These are phyloP conservation scores for Opisthograptis luteolata DNA, from an alignment of 2,888 invertebrate species.

Conservation along the genomic window DNA sequence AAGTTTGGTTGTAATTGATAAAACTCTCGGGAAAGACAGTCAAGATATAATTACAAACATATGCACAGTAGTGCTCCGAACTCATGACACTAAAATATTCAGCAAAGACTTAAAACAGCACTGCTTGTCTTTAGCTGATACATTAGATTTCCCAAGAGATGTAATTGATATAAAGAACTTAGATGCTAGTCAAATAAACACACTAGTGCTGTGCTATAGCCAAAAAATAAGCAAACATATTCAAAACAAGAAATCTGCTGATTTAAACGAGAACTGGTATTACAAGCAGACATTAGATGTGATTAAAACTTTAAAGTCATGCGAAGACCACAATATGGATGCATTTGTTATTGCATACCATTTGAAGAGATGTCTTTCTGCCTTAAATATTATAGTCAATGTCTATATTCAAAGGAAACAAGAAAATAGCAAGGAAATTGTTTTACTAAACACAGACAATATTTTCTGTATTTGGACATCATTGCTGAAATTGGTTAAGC, in stretches of 20 bases:
- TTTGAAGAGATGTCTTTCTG: constrained; percentile 55
- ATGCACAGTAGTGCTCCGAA: constrained; percentile 53
- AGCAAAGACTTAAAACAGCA: constrained; percentile 56
- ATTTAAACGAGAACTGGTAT: constrained; percentile 57
- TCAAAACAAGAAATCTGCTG: constrained; percentile 32
- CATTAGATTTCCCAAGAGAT: constrained; percentile 52
- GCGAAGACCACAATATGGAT: constrained; percentile 54
- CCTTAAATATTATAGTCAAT: constrained; percentile 56
- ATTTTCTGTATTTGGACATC: constrained; percentile 46
- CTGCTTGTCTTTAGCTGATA: constrained; percentile 58
- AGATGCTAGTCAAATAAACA: constrained; percentile 59
- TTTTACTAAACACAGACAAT: constrained; percentile 42
- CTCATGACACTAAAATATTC: constrained; percentile 51
- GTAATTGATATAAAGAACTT: constrained; percentile 55
- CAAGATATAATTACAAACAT: constrained; percentile 52
- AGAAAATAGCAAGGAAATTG: constrained; percentile 14
- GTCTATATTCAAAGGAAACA: constrained; percentile 43
- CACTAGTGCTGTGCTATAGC: constrained; percentile 52
- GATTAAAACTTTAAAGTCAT: constrained; percentile 52
- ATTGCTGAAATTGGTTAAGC: constrained; percentile 49
- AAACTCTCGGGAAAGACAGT: constrained; percentile 35
- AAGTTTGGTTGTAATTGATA: constrained; percentile 48
- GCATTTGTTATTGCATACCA: constrained; percentile 56
- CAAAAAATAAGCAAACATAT: constrained; percentile 52
- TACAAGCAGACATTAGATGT: constrained; percentile 56